Evolutionary conservation across 1,140 invertebrate genomes (phyloP).

Genomic region (Megalonaias nervosa): DNA sequence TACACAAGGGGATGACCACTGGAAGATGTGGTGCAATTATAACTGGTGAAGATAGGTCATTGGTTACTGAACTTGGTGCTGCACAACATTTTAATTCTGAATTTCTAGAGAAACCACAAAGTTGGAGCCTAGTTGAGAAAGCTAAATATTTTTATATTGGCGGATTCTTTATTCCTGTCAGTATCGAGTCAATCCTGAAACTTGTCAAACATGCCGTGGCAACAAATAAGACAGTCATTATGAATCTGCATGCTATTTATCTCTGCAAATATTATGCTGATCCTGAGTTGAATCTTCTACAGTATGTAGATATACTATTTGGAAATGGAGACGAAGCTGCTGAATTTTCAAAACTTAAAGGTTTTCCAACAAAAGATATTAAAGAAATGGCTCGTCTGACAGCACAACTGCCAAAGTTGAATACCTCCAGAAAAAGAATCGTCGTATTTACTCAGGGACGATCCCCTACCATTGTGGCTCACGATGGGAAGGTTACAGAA

Average conservation of each 20-base stretch:
- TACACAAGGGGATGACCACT: conserved; percentile 80
- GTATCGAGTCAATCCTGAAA: conserved; percentile 86
- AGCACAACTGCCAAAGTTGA: conserved; percentile 83
- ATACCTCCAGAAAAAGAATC: conserved; percentile 75
- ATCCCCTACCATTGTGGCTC: conserved; percentile 87
- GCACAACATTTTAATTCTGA: conserved; percentile 92
- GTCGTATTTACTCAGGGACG: conserved; percentile 95
- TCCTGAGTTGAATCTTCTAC: conserved; percentile 84
- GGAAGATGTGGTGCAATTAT: conserved; percentile 81
- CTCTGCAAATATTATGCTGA: conserved; percentile 91
- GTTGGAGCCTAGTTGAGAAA: conserved; percentile 82
- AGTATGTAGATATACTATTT: conserved; percentile 97
- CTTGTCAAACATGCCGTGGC: conserved; percentile 84
- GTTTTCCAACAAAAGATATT: conserved; percentile 81
- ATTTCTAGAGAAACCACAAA: conserved; percentile 85
- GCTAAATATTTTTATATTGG: conserved; percentile 92
- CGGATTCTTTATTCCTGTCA: conserved; percentile 97
- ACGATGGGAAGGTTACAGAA: conserved; percentile 63
- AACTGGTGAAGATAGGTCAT: conserved; percentile 82
- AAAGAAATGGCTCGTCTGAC: conserved; percentile 90
- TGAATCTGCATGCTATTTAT: conserved; percentile 98
- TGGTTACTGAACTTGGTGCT: conserved; percentile 95
- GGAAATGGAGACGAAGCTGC: conserved; percentile 95
- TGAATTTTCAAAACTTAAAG: conserved; percentile 84
- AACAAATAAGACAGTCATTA: conserved; percentile 85